Evolutionary conservation across 2,113 vertebrate species (phyloP).

Genomic region (Colaptes auratus): DNA sequence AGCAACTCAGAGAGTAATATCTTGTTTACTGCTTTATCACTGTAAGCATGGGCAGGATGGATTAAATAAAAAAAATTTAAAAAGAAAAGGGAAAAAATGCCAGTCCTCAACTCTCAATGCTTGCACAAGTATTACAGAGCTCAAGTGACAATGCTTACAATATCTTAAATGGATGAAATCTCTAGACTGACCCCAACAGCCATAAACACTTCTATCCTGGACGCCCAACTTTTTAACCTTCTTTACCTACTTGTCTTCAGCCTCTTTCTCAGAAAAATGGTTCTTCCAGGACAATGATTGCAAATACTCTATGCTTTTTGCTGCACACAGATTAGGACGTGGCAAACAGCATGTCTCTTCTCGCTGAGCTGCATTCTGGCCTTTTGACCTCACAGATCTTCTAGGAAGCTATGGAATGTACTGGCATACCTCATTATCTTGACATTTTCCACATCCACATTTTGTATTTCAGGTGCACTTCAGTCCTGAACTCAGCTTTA

Average conservation of each 20-base stretch:
- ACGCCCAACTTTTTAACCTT: background rate
- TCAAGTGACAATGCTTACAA: background rate
- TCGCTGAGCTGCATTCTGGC: background rate
- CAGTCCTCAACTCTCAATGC: background rate
- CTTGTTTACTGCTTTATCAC: background rate
- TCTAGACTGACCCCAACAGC: background rate
- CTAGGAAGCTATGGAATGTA: background rate
- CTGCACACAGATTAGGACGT: conserved; percentile 16
- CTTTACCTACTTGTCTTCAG: background rate
- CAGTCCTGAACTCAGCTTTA: background rate
- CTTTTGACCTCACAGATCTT: conserved; percentile 28
- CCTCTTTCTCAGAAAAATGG: background rate
- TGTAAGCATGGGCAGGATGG: background rate
- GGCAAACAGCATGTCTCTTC: background rate
- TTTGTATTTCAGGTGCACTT: background rate
- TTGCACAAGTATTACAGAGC: background rate
- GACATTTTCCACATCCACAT: background rate
- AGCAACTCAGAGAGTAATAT: background rate
- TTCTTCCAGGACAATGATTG: background rate
- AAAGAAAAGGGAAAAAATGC: background rate
- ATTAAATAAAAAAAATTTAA: background rate
- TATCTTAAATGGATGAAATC: background rate
- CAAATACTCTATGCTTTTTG: background rate
- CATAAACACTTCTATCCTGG: background rate
- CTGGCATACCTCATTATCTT: background rate